Percentiles rank a stretch among this genome's conserved stretches.
phyloP scores from a whole-genome alignment of 2,113 vertebrate genomes.

The Lycocorax pyrrhopterus region DNA sequence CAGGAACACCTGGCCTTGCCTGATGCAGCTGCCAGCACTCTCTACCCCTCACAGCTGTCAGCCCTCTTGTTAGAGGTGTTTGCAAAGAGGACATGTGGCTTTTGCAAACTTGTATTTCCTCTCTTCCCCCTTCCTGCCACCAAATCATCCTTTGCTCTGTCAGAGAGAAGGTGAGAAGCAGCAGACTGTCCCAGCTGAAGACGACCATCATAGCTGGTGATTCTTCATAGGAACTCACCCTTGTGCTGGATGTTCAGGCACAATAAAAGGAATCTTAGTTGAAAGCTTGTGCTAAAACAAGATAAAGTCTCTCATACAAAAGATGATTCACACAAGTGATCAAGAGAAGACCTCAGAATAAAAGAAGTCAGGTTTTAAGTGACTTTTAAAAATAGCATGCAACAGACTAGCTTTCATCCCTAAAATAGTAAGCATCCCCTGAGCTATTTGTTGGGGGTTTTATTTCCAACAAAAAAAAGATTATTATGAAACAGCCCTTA shows the following conservation, averaged over 20 bases:
- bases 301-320: not conserved
- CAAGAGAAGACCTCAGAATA: not conserved
- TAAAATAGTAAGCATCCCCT: not conserved
- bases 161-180: not conserved
- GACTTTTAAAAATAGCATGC: not conserved
- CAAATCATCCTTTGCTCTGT: not conserved
- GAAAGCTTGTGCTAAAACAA: not conserved
- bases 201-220: not conserved
- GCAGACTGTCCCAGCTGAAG: not conserved
- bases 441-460: not conserved
- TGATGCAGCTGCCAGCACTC: not conserved
- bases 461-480: not conserved
- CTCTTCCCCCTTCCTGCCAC: not conserved
- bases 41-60: slow-evolving; percentile 2
- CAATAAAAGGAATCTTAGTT: not conserved
- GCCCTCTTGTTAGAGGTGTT: not conserved
- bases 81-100: not conserved
- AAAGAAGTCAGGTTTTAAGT: not conserved
- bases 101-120: not conserved
- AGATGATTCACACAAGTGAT: not conserved
- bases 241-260: not conserved
- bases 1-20: slow-evolving; percentile 21
- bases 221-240: not conserved
- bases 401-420: not conserved
- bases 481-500: not conserved